Conservation (phyloP, 2,888 invertebrate genomes). For the Idaea dimidiata region DNA sequence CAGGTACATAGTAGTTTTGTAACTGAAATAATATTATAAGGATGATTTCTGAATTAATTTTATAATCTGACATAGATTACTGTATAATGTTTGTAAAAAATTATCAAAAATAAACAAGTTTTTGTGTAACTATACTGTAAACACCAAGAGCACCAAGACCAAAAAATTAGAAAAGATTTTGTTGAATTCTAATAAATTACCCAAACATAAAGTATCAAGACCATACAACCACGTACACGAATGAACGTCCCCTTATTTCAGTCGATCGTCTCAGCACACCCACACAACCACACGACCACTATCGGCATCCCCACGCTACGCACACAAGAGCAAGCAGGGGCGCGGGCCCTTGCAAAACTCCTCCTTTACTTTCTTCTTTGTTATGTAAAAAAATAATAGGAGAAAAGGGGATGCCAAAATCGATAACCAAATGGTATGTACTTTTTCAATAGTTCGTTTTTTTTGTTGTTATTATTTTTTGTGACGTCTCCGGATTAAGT, state of each 20-base stretch:
- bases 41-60: too few species aligned
- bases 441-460: conserved; percentile 36
- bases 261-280: conserved; percentile 74
- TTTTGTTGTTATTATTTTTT: conserved; percentile 33
- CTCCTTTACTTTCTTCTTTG: conserved; percentile 79
- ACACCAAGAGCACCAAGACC: too few species aligned
- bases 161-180: too few species aligned
- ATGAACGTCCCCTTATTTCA: conserved; percentile 61
- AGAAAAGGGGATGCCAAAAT: conserved; percentile 76
- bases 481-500: conserved; percentile 14
- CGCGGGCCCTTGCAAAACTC: conserved; percentile 72
- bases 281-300: conserved; percentile 41
- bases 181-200: too few species aligned
- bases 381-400: conserved; percentile 79
- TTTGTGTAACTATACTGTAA: too few species aligned
- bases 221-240: conserved; percentile 14
- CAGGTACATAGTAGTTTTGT: too few species aligned
- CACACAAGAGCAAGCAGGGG: conserved; percentile 47
- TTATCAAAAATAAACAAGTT: too few species aligned
- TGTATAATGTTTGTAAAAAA: too few species aligned
- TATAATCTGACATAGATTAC: too few species aligned
- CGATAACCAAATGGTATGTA: conserved; percentile 72
- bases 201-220: conserved; percentile 44
- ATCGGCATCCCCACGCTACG: conserved; percentile 39
- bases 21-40: too few species aligned